Evolutionary conservation across 2,888 invertebrate species (phyloP).

Genomic region (Thymelicus acteon): DNA sequence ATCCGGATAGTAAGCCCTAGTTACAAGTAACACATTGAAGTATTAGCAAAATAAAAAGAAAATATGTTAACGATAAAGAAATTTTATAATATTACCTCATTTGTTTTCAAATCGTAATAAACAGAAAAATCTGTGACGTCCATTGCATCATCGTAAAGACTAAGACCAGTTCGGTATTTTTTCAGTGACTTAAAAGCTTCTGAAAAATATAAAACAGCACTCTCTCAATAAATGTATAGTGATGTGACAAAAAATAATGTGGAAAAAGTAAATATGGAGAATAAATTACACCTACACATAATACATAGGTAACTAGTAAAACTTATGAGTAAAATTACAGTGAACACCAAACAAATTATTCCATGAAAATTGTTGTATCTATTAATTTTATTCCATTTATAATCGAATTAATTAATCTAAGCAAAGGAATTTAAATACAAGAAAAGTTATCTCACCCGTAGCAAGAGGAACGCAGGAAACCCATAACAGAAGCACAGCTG

Average conservation of each 20-base stretch:
- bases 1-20: no score
- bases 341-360: no score
- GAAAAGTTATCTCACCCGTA: conserved; percentile 53
- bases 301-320: no score
- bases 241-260: conserved; percentile 4
- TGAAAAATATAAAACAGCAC: conserved; percentile 40
- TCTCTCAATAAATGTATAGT: neutral
- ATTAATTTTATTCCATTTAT: no score
- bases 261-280: no score
- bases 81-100: conserved; percentile 58
- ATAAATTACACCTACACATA: no score
- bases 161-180: conserved; percentile 39
- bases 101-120: conserved; percentile 75
- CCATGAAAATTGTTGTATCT: no score
- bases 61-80: neutral
- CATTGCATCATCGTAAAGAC: conserved; percentile 64
- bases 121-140: conserved; percentile 79
- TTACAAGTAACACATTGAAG: no score
- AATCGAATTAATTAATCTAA: no score
- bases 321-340: no score
- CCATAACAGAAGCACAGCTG: conserved; percentile 50
- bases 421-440: conserved; percentile 28
- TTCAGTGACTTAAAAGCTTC: conserved; percentile 16
- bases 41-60: neutral
- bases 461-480: conserved; percentile 53